These are phyloP conservation scores for Amiota communis DNA, from an alignment of 2,888 invertebrate genomes.

Conservation along the genomic window DNA sequence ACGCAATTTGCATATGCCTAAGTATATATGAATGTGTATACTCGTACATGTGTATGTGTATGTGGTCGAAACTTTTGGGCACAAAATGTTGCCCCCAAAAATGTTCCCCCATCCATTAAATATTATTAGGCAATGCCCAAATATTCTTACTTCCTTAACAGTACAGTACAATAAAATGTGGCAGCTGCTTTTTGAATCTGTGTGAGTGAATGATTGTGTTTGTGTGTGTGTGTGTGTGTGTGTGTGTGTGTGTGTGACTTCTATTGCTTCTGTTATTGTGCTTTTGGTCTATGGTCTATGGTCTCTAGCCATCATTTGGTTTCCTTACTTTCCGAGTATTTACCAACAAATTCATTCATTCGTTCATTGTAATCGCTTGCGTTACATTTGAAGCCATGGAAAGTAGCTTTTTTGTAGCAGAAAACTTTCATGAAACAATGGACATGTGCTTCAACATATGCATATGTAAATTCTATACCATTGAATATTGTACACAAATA, in stretches of 20 bases:
- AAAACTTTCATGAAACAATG: conserved; percentile 66
- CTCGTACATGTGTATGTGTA: too few relatives aligned
- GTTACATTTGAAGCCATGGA: conserved; percentile 45
- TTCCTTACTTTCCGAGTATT: background rate
- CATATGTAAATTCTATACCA: too few relatives aligned
- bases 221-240: conserved; percentile 1
- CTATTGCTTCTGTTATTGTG: background rate
- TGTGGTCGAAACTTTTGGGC: too few relatives aligned
- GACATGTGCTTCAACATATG: conserved; percentile 39
- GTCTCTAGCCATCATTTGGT: background rate
- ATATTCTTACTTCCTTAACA: too few relatives aligned
- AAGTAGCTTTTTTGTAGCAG: conserved; percentile 52
- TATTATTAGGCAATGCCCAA: too few relatives aligned
- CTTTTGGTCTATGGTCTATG: background rate
- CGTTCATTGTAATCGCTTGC: conserved; percentile 36
- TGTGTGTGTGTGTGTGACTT: background rate
- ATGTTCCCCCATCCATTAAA: too few relatives aligned
- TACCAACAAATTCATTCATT: conserved; percentile 13
- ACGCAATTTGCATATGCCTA: background rate
- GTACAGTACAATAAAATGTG: too few relatives aligned
- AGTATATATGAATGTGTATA: too few relatives aligned
- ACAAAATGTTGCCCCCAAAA: too few relatives aligned
- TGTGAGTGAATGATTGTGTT: background rate
- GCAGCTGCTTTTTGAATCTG: background rate
- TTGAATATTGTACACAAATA: too few relatives aligned